Percentiles rank a stretch among this genome's conserved stretches.
Conservation (phyloP, 2,113 vertebrate species). For the Boulengeromyrus knoepffleri region DNA sequence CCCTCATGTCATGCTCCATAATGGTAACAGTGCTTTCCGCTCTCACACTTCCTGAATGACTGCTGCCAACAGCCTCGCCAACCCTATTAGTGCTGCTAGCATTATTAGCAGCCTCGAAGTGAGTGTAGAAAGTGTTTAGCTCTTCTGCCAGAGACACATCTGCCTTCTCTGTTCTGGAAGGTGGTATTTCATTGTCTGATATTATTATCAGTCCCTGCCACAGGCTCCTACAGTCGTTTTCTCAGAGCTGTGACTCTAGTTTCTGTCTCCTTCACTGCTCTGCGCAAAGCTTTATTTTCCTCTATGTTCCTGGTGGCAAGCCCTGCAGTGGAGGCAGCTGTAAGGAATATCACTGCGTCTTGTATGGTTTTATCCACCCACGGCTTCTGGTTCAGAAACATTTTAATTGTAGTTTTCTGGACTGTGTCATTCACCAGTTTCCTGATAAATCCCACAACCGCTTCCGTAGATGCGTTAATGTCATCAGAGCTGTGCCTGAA, state of each 20-base stretch:
- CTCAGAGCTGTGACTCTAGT: not conserved
- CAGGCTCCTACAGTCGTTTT: not conserved
- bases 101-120: not conserved
- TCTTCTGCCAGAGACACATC: not conserved
- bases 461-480: not conserved
- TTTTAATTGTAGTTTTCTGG: too few relatives aligned
- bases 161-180: not conserved
- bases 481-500: not conserved
- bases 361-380: not conserved
- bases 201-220: not conserved
- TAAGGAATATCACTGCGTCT: too few relatives aligned
- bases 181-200: not conserved
- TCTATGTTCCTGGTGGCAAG: not conserved
- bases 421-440: not conserved
- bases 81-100: not conserved
- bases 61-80: not conserved
- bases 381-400: not conserved
- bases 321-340: too few relatives aligned
- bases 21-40: not conserved
- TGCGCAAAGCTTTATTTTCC: not conserved
- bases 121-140: not conserved
- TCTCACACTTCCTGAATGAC: not conserved
- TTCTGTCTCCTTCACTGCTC: not conserved
- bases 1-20: not conserved
- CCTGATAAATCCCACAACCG: not conserved